phyloP scores from a whole-genome alignment of 2,113 vertebrate species.

The Pseudorectes ferrugineus region DNA sequence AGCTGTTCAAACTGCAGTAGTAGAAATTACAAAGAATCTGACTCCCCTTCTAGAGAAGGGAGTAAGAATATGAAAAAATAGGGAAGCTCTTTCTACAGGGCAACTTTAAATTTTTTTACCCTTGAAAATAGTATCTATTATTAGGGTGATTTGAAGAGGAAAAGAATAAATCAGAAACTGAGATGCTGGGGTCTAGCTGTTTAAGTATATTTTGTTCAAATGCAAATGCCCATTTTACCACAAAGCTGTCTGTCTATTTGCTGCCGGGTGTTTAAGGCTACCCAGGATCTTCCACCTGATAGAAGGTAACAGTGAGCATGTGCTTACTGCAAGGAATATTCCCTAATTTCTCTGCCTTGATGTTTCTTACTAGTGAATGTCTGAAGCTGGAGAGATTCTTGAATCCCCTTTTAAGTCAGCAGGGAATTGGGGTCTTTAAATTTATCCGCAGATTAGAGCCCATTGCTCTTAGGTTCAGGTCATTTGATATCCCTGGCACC shows the following conservation, averaged over 20 bases:
- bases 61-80: neutral
- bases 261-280: neutral
- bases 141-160: neutral
- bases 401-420: neutral
- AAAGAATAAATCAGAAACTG: neutral
- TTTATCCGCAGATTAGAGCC: neutral
- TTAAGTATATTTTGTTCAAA: neutral
- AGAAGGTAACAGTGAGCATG: neutral
- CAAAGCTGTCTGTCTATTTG: neutral
- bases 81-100: neutral
- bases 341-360: neutral
- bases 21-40: neutral
- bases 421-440: neutral
- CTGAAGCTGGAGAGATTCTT: neutral
- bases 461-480: neutral
- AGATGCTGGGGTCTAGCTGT: neutral
- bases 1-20: neutral
- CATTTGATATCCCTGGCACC: neutral
- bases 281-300: neutral
- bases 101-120: neutral
- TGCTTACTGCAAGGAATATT: neutral
- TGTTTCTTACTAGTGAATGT: neutral
- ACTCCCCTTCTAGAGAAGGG: neutral
- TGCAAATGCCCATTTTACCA: neutral
- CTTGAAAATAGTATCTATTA: neutral